Percentiles rank a stretch among this genome's conserved stretches.
Conservation (phyloP, 1,140 invertebrate species). For the Papilio helenus region DNA sequence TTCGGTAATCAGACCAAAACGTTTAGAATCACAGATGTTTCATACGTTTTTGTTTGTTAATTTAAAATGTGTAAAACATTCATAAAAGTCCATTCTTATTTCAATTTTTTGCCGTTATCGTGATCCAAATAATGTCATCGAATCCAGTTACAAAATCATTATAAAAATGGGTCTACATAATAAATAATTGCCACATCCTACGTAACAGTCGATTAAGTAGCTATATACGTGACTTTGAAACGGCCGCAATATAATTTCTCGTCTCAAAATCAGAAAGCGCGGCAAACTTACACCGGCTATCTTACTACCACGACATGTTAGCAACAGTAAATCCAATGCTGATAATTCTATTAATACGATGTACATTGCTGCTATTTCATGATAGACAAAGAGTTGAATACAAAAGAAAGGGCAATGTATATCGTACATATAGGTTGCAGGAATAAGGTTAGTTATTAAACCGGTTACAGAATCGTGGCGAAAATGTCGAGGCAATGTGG, state of each 20-base stretch:
- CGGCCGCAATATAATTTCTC: constrained; percentile 70
- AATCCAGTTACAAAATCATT: constrained; percentile 49
- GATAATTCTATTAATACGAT: constrained; percentile 28
- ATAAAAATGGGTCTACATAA: constrained; percentile 54
- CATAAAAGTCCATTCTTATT: not conserved
- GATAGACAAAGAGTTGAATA: constrained; percentile 38
- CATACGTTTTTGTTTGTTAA: no score
- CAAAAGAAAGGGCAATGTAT: constrained; percentile 54
- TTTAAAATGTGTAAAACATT: not conserved
- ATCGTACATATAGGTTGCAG: constrained; percentile 34
- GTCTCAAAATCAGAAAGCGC: constrained; percentile 81
- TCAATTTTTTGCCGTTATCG: constrained; percentile 9
- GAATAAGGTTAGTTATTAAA: constrained; percentile 73
- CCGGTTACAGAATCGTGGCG: constrained; percentile 61
- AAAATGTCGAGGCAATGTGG: constrained; percentile 70
- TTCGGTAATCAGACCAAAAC: no score
- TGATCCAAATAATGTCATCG: not conserved
- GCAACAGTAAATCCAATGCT: constrained; percentile 32
- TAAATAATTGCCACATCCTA: constrained; percentile 75
- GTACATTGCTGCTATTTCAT: constrained; percentile 43
- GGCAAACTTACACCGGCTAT: constrained; percentile 67
- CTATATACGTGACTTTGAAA: constrained; percentile 73
- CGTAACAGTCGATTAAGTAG: constrained; percentile 75
- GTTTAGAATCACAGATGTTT: not conserved
- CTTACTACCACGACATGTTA: constrained; percentile 36